Evolutionary conservation across 2,113 vertebrate genomes (phyloP), one percentile per base, ranked within the genome.

Genomic region (Notiomystis cincta): DNA sequence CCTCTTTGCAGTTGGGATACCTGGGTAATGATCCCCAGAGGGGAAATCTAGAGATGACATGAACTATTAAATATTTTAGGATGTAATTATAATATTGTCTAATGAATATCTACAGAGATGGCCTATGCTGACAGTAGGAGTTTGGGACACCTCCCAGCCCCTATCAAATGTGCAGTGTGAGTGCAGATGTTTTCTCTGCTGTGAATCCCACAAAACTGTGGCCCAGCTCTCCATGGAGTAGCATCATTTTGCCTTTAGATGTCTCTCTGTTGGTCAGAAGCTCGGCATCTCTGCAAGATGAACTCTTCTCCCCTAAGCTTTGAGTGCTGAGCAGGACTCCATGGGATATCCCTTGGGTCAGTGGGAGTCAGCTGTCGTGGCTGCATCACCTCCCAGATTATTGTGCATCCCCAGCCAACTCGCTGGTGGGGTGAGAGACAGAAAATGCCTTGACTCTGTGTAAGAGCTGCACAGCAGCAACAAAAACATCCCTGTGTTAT

Each of bases 91-190:
- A 73, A 15, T 47, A 40, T 20, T 90, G 33, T 27, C 37, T 67
- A 35, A 40, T 75, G 33, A 45, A 47, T 67, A 51, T 30, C 53
- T 54, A 7, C 17, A 38, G 65, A 69, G 40, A 51, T 4, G 0
- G 6, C 40, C 33, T 21, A 24, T n/a, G 45, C 72, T 54, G 56
- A 50, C 47, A 40, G 33, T 3, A 27, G 2, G 11, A 82, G 47
- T 38, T 45, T 61, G 37, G 60, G 69, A 45, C 30, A 33, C 73
- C 23, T 67, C 64, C 51, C 3, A 17, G 61, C 11, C 73, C 19
- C 33, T 44, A 4, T n/a, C 66, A 54, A 30, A 35, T 0, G 0
- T 18, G 37, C 3, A 24, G 16, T 19, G 33, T 1, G 8, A 77
- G 60, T 1, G 3, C 38, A 48, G 51, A 30, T 64, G 38, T 15